Evolutionary conservation across 1,140 invertebrate species (phyloP).

Genomic region (Drosophila kurseongensis): DNA sequence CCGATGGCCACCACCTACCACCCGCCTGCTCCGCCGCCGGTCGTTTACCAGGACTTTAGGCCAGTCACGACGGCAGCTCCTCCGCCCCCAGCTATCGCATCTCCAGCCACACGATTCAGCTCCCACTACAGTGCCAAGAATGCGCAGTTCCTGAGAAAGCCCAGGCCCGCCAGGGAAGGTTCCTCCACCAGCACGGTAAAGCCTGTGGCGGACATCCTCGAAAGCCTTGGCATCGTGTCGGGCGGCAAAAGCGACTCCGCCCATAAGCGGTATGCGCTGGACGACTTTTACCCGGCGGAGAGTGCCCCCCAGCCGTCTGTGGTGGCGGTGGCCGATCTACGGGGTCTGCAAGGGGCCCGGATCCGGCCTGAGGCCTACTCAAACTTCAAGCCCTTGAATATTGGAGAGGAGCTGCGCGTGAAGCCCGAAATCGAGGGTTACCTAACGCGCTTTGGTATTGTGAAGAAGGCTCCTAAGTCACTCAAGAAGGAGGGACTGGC

Average conservation of each 20-base stretch:
- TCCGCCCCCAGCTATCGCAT: neutral
- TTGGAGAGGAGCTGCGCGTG: slow-evolving; percentile 76
- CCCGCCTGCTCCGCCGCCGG: slow-evolving; percentile 62
- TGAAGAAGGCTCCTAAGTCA: slow-evolving; percentile 70
- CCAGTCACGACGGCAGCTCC: slow-evolving; percentile 38
- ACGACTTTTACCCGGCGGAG: slow-evolving; percentile 77
- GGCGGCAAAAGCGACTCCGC: slow-evolving; percentile 31
- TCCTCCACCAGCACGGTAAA: slow-evolving; percentile 55
- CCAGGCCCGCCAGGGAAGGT: slow-evolving; percentile 5
- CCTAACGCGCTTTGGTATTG: slow-evolving; percentile 80
- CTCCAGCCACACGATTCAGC: slow-evolving; percentile 60
- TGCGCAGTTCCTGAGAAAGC: slow-evolving; percentile 71
- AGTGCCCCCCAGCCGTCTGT: slow-evolving; percentile 72
- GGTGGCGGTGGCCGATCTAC: slow-evolving; percentile 66
- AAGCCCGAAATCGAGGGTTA: slow-evolving; percentile 82
- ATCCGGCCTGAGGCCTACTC: slow-evolving; percentile 77
- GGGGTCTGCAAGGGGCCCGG: slow-evolving; percentile 62
- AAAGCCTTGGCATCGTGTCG: slow-evolving; percentile 76
- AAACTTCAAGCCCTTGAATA: slow-evolving; percentile 79
- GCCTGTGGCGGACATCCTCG: slow-evolving; percentile 76
- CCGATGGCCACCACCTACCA: slow-evolving; percentile 79
- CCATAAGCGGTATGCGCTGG: slow-evolving; percentile 68
- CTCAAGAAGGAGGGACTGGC: slow-evolving; percentile 57
- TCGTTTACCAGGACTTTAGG: slow-evolving; percentile 72
- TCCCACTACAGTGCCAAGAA: slow-evolving; percentile 83